phyloP scores from a whole-genome alignment of 2,797 vertebrate species.

The Orestias chungarensis region DNA sequence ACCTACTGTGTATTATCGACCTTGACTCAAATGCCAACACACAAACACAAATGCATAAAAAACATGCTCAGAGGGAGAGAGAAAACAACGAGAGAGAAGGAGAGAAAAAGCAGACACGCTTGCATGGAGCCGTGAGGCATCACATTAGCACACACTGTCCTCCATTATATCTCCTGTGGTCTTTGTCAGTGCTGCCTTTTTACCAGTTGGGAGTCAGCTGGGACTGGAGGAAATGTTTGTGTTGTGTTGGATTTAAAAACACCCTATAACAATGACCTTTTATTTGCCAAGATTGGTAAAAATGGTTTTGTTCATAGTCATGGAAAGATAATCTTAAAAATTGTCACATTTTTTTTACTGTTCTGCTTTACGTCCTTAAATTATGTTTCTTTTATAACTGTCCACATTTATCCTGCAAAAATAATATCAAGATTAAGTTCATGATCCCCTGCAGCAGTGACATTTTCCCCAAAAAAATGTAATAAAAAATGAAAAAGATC shows the following conservation, averaged over 20 bases:
- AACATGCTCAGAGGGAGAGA: conserved; percentile 75
- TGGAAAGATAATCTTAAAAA: not conserved
- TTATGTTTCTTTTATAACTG: no score
- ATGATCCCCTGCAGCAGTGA: not conserved
- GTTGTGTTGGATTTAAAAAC: conserved; percentile 56
- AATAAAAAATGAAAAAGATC: not conserved
- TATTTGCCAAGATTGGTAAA: conserved; percentile 31
- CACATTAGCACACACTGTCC: conserved; percentile 79
- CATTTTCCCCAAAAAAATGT: not conserved
- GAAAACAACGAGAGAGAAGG: conserved; percentile 71
- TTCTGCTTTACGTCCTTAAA: no score
- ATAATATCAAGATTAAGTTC: not conserved
- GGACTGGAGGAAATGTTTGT: conserved; percentile 59
- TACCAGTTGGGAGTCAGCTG: conserved; percentile 73
- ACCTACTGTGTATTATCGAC: conserved; percentile 83
- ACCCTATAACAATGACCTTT: conserved; percentile 34
- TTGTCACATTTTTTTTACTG: not conserved
- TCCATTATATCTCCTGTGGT: conserved; percentile 82
- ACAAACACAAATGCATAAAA: conserved; percentile 66
- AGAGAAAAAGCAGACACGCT: conserved; percentile 70
- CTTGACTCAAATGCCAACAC: conserved; percentile 73
- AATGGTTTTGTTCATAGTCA: not conserved
- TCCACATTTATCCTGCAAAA: no score
- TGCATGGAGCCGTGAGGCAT: conserved; percentile 77
- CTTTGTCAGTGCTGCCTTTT: conserved; percentile 81